Evolutionary conservation across 2,113 vertebrate genomes (phyloP).

Genomic region (Taxidea taxus): DNA sequence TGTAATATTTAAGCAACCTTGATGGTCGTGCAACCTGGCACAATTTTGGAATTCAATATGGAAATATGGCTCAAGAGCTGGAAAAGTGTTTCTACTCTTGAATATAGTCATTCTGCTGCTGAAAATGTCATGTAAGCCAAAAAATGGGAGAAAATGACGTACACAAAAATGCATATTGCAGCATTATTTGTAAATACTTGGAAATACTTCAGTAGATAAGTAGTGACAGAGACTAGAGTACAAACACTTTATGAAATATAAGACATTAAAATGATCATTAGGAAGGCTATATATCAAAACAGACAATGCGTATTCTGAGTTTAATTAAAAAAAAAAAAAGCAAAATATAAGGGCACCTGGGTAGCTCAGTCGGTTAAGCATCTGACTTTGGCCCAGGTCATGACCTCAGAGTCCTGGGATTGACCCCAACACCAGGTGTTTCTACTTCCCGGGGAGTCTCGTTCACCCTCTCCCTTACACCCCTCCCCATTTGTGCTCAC

Average conservation of each 20-base stretch:
- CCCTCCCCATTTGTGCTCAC: too few relatives aligned
- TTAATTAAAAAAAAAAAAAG: neutral
- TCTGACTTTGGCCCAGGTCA: too few relatives aligned
- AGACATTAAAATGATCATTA: neutral
- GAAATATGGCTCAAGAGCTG: neutral
- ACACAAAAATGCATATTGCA: neutral
- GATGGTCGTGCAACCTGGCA: neutral
- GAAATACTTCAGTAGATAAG: neutral
- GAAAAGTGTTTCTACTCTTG: neutral
- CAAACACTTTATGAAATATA: neutral
- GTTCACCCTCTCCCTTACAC: too few relatives aligned
- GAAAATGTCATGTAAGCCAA: neutral
- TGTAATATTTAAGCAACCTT: neutral
- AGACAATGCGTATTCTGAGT: neutral
- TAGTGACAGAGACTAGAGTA: neutral
- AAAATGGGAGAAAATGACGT: neutral
- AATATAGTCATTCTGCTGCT: neutral
- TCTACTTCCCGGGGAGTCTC: too few relatives aligned
- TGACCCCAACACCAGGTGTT: too few relatives aligned
- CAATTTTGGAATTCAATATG: neutral
- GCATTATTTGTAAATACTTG: neutral
- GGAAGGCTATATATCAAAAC: neutral
- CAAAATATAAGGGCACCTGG: neutral
- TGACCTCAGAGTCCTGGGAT: too few relatives aligned
- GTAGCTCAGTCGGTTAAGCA: too few relatives aligned